A percentile compares a stretch with the other conserved stretches of the same genome.
phyloP scores from a whole-genome alignment of 2,113 vertebrate genomes.

The Acrocephalus kingi region DNA sequence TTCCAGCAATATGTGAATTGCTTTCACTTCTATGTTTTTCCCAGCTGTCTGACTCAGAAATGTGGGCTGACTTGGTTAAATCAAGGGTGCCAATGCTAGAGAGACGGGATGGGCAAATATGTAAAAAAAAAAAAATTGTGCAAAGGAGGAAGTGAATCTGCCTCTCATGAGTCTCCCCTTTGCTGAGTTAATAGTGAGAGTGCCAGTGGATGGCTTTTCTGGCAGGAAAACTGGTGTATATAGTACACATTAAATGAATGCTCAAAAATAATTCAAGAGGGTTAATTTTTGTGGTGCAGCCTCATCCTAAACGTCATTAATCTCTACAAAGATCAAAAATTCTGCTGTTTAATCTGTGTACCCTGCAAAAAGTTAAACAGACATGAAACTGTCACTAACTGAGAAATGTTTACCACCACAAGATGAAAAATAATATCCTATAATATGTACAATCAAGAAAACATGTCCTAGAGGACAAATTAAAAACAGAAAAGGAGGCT shows the following conservation, averaged over 20 bases:
- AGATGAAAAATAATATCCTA: slow-evolving; percentile 30
- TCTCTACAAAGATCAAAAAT: slow-evolving; percentile 18
- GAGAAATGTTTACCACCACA: slow-evolving; percentile 43
- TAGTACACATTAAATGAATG: background rate
- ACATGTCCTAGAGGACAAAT: slow-evolving; percentile 8
- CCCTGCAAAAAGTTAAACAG: slow-evolving; percentile 8
- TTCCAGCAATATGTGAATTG: slow-evolving; percentile 31
- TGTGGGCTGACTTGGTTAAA: background rate
- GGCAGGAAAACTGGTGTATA: background rate
- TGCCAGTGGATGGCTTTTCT: background rate
- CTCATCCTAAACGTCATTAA: background rate
- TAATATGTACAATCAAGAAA: background rate
- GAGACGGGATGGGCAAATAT: background rate
- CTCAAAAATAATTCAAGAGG: background rate
- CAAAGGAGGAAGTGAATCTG: background rate
- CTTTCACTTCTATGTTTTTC: slow-evolving; percentile 33
- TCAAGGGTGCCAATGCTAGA: background rate
- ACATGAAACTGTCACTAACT: background rate
- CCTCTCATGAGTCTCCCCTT: background rate
- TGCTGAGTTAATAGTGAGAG: background rate
- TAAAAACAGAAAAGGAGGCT: slow-evolving; percentile 41
- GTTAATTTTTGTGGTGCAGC: background rate
- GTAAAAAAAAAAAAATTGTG: background rate
- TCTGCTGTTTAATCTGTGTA: background rate
- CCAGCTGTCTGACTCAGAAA: slow-evolving; percentile 29